Base-by-base conservation (phyloP, 2,888 invertebrate genomes). In the Cacoxenus indagator region DNA sequence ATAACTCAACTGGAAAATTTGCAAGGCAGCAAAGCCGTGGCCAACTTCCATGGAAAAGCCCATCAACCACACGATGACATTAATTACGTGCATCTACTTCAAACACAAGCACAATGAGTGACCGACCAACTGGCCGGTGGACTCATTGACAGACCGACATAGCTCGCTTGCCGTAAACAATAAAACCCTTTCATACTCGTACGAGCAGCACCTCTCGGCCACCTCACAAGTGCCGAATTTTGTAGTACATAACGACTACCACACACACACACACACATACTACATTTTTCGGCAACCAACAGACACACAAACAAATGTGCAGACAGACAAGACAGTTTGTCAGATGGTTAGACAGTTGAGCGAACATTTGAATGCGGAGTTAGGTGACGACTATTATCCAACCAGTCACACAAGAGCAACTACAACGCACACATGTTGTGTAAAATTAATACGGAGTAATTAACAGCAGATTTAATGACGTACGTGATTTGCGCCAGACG, bases 361-460 rank as follows among this genome's bases (percentile, higher is more conserved):
- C n/a, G n/a, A n/a, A n/a, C n/a, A n/a, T n/a, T n/a, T n/a, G n/a
- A n/a, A 46, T 67, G 4, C 5, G 59, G 59, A 17, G 22, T 14
- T 27, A 61, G 5, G 61, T 37, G 17, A 45, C 64, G 54, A 37
- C 27, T n/a, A 54, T 48, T 55, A 70, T 48, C 59, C 72, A 59
- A 68, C 64, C 66, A 54, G 51, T 17, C 64, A 48, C 11, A 14
- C 48, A 29, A 11, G 27, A 14, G n/a, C 48, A 14, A 27, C 27
- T 6, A 4, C 61, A 9, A n/a, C 27, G 43, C 19, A 2, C 46
- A 48, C 64, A 74, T 71, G 57, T 74, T 74, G 74, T 80, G 78
- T 78, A 85, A 86, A 87, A 87, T 86, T 86, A 86, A 87, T 87
- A 87, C 82, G 81, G 73, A 78, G 84, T 85, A 86, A 87, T 86